Evolutionary conservation across 2,797 vertebrate species (phyloP).

Genomic region (Poeciliopsis turneri): DNA sequence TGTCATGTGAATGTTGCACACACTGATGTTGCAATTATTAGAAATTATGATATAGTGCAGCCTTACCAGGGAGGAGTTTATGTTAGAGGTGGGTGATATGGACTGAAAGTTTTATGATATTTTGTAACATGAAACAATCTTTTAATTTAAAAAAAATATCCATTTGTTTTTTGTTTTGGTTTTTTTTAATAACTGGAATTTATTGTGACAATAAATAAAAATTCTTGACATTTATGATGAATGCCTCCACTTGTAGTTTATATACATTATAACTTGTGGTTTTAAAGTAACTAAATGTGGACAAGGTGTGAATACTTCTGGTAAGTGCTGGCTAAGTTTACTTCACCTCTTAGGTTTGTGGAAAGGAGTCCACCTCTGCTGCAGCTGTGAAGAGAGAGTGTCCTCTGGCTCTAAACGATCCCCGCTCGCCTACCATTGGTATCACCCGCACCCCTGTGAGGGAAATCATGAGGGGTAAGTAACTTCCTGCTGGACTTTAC

Average conservation of each 20-base stretch:
- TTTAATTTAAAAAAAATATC: too few species aligned
- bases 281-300: not conserved
- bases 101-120: too few species aligned
- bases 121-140: too few species aligned
- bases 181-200: too few species aligned
- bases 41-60: not conserved
- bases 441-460: slow-evolving; percentile 80
- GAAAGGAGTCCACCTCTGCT: slow-evolving; percentile 29
- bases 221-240: too few species aligned
- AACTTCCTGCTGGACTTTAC: not conserved
- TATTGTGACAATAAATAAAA: too few species aligned
- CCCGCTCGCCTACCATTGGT: slow-evolving; percentile 78
- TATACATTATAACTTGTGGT: not conserved
- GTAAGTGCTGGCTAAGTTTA: not conserved
- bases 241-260: not conserved
- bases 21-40: not conserved
- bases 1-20: not conserved
- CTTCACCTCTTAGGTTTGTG: slow-evolving; percentile 53
- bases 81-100: too few species aligned
- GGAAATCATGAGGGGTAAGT: slow-evolving; percentile 75
- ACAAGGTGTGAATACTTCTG: not conserved
- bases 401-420: slow-evolving; percentile 63
- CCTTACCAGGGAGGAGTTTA: not conserved
- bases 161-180: too few species aligned
- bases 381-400: slow-evolving; percentile 39